Percentiles rank a stretch among this genome's conserved stretches.
These are phyloP conservation scores for Zonitis immaculata DNA, from an alignment of 2,888 invertebrate genomes.

Conservation along the genomic window DNA sequence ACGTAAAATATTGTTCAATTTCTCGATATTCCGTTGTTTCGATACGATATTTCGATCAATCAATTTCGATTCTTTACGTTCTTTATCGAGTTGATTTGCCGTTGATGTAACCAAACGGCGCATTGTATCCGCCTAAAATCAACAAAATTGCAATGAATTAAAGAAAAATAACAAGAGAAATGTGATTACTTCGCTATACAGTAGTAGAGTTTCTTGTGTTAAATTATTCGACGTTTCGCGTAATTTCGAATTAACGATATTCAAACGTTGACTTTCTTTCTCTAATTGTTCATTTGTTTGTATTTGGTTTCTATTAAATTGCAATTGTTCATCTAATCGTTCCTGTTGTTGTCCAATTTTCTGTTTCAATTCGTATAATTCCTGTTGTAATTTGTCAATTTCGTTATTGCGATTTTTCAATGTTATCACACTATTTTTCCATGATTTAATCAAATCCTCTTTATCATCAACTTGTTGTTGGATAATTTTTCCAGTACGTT, in stretches of 20 bases:
- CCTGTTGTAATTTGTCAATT: constrained; percentile 52
- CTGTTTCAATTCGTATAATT: constrained; percentile 28
- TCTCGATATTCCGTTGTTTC: constrained; percentile 27
- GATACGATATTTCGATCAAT: constrained; percentile 30
- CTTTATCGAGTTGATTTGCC: constrained; percentile 41
- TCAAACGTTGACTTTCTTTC: constrained; percentile 43
- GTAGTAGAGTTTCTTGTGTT: constrained; percentile 39
- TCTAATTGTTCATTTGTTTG: constrained; percentile 55
- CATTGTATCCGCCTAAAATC: constrained; percentile 48
- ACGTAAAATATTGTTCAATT: constrained; percentile 28
- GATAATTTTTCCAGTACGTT: constrained; percentile 41
- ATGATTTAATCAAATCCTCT: constrained; percentile 63
- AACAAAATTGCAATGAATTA: background rate
- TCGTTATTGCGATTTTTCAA: constrained; percentile 65
- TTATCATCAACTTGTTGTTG: constrained; percentile 60
- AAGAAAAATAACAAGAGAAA: background rate
- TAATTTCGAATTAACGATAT: no score
- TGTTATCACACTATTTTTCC: constrained; percentile 67
- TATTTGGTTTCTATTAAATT: constrained; percentile 57
- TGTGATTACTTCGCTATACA: constrained; percentile 46
- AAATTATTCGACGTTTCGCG: constrained; percentile 38
- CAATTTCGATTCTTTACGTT: constrained; percentile 34
- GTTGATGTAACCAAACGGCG: constrained; percentile 52
- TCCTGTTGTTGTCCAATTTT: constrained; percentile 50
- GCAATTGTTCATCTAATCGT: constrained; percentile 55